Percentiles rank a stretch among this genome's conserved stretches.
Conservation (phyloP, 2,888 invertebrate genomes). For the Ceraclea dissimilis region DNA sequence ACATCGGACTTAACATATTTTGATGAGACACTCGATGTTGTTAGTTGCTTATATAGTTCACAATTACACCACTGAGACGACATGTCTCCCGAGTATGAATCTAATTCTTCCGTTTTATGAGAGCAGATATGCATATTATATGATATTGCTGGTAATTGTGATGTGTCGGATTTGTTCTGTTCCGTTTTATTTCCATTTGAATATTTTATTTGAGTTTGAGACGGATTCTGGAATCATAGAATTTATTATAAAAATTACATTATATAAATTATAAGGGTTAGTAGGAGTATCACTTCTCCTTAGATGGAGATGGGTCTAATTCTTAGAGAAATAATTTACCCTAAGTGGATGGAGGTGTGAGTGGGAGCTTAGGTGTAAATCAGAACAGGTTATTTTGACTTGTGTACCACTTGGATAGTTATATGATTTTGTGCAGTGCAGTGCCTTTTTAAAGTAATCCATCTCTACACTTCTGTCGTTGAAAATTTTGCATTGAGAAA, state of each 20-base stretch:
- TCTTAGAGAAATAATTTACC: background rate
- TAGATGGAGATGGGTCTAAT: background rate
- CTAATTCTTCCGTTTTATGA: background rate
- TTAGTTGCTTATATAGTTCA: background rate
- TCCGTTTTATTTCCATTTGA: background rate
- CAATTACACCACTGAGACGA: background rate
- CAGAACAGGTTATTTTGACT: no score
- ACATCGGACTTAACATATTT: background rate
- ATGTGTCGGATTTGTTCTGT: background rate
- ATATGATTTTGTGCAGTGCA: no score
- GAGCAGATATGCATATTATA: background rate
- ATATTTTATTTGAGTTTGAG: background rate
- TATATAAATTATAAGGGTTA: no score
- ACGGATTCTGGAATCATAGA: background rate
- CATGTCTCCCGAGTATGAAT: background rate
- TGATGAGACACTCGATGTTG: background rate
- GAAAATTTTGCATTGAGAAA: no score
- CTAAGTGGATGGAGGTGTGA: background rate
- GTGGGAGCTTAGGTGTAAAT: no score
- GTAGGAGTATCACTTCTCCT: no score
- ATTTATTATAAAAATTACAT: background rate
- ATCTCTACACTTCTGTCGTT: no score
- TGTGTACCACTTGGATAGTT: no score
- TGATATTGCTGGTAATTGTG: background rate
- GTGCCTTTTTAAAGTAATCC: no score